Conservation (phyloP, 2,113 vertebrate species). For the Heterotilapia buettikoferi region DNA sequence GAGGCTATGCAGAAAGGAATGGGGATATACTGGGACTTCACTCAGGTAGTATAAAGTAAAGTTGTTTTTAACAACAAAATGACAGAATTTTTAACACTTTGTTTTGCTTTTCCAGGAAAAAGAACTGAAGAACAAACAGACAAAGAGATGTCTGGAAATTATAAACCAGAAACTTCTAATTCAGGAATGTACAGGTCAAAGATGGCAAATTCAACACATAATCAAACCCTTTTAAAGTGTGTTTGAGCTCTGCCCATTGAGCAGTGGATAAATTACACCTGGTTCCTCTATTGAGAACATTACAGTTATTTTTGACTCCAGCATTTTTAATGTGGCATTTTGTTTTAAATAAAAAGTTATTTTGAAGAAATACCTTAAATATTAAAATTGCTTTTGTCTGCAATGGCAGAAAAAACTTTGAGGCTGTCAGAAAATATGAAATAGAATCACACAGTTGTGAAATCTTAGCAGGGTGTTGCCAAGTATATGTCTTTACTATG, state of each 20-base stretch:
- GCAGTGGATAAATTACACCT: neutral
- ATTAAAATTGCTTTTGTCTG: too few relatives aligned
- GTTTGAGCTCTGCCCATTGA: neutral
- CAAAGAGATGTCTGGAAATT: constrained; percentile 64
- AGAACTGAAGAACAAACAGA: constrained; percentile 58
- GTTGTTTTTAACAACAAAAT: too few relatives aligned
- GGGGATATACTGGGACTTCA: constrained; percentile 66
- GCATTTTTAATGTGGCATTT: too few relatives aligned
- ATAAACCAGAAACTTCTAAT: constrained; percentile 9
- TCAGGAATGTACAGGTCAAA: constrained; percentile 58
- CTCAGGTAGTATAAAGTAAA: constrained; percentile 48
- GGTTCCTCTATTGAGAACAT: neutral
- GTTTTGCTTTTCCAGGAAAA: constrained; percentile 51
- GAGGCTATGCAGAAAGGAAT: constrained; percentile 43
- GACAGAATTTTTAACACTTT: too few relatives aligned
- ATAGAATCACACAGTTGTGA: neutral
- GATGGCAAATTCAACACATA: constrained; percentile 56
- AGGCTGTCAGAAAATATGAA: neutral
- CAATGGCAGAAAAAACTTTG: neutral
- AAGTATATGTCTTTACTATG: neutral
- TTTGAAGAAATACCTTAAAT: too few relatives aligned
- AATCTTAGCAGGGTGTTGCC: neutral
- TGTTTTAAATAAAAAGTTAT: too few relatives aligned
- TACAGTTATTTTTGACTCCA: too few relatives aligned
- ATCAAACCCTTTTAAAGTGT: constrained; percentile 40